These are phyloP conservation scores for Aphrocallistes beatrix DNA, from an alignment of 37 sponge, comb jelly and placozoan species.

Conservation along the genomic window DNA sequence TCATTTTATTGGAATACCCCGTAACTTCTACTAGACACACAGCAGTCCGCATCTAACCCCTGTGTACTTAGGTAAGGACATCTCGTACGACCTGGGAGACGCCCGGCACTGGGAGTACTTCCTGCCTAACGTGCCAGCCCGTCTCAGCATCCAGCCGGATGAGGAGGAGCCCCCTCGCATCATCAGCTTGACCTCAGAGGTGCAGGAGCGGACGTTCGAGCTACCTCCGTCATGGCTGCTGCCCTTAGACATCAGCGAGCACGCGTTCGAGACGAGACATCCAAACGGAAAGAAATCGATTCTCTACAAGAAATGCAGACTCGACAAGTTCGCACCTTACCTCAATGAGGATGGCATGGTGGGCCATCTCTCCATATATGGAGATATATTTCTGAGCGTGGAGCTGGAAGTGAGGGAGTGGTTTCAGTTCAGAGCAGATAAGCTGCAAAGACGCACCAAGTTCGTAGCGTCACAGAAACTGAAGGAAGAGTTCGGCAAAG, in stretches of 20 bases:
- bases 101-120: conserved; percentile 85
- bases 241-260: conserved; percentile 27
- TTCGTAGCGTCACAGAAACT: conserved; percentile 35
- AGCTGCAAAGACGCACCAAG: conserved; percentile 37
- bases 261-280: conserved; percentile 66
- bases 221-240: conserved; percentile 76
- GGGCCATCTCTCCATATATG: conserved; percentile 44
- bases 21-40: too few species aligned
- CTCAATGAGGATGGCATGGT: conserved; percentile 82
- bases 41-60: too few species aligned
- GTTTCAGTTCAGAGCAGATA: conserved; percentile 60
- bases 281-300: conserved; percentile 72
- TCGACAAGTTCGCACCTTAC: conserved; percentile 89
- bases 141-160: conserved; percentile 57
- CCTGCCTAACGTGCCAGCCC: conserved; percentile 78
- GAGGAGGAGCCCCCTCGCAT: conserved; percentile 34
- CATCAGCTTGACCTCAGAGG: conserved; percentile 13
- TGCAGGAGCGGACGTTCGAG: conserved; percentile 48
- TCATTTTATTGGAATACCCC: too few species aligned
- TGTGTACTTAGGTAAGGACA: conserved; percentile 25
- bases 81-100: conserved; percentile 92
- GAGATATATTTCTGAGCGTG: conserved; percentile 51
- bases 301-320: conserved; percentile 70
- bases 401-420: conserved; percentile 41
- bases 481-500: conserved; percentile 49